phyloP scores from a whole-genome alignment of 2,113 vertebrate species.

The Coregonus clupeaformis region DNA sequence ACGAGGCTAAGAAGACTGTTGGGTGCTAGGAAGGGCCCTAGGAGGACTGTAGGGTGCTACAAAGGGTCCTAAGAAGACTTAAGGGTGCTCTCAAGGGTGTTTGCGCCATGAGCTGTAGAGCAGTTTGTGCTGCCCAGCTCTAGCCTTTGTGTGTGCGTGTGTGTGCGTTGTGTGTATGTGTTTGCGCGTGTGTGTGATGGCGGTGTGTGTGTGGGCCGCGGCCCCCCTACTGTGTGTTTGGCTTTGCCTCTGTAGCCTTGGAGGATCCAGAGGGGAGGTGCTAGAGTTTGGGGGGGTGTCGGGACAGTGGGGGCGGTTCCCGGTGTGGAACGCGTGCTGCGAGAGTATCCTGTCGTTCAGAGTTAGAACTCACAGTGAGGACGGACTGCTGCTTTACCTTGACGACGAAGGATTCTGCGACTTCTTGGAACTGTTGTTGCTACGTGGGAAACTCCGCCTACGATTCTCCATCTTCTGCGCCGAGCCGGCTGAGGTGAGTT shows the following conservation, averaged over 20 bases:
- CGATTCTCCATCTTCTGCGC: constrained; percentile 99
- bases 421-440: constrained; percentile 95
- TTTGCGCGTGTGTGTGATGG: constrained; percentile 61
- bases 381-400: constrained; percentile 95
- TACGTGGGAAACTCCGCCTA: constrained; percentile 89
- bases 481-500: constrained; percentile 88
- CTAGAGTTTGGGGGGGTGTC: constrained; percentile 94
- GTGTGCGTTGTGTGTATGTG: constrained; percentile 13
- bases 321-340: constrained; percentile 98
- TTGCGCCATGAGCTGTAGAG: constrained; percentile 62
- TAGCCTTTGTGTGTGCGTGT: constrained; percentile 56
- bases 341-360: constrained; percentile 99
- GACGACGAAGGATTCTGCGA: constrained; percentile 98
- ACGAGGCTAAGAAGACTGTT: constrained; percentile 4
- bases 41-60: constrained; percentile 9
- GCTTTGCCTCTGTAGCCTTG: constrained; percentile 71
- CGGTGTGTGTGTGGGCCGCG: constrained; percentile 69
- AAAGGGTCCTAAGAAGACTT: constrained; percentile 19
- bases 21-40: constrained; percentile 17
- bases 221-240: constrained; percentile 73
- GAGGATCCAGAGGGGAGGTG: constrained; percentile 69
- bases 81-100: constrained; percentile 16
- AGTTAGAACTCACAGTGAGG: constrained; percentile 95
- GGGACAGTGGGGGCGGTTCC: constrained; percentile 97
- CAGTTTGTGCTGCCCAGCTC: constrained; percentile 57